Evolutionary conservation across 2,113 vertebrate species (phyloP).

Genomic region (Ramphastos sulfuratus): DNA sequence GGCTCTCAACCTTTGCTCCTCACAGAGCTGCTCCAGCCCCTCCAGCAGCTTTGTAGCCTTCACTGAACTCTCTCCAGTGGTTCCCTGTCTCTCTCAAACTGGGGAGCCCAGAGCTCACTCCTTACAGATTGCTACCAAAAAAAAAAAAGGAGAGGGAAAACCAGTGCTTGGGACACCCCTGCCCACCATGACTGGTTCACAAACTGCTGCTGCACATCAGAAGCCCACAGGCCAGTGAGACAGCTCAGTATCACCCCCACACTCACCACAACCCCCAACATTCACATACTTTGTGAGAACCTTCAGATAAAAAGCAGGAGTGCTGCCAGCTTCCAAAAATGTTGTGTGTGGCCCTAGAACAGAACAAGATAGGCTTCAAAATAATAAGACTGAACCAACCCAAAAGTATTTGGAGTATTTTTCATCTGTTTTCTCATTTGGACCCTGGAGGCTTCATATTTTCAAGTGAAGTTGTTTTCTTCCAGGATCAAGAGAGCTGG

Average conservation of each 20-base stretch:
- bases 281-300: background rate
- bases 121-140: background rate
- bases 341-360: conserved; percentile 56
- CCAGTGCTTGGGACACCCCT: background rate
- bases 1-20: too few relatives aligned
- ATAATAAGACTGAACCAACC: conserved; percentile 46
- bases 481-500: conserved; percentile 60
- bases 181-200: background rate
- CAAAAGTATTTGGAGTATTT: conserved; percentile 56
- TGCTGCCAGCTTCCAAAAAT: conserved; percentile 33
- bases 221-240: background rate
- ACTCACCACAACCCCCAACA: background rate
- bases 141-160: background rate
- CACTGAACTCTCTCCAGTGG: too few relatives aligned
- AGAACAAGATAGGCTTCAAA: conserved; percentile 47
- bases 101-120: background rate
- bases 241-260: background rate
- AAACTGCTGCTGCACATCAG: background rate
- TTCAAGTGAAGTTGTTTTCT: conserved; percentile 66
- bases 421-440: conserved; percentile 55
- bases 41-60: too few relatives aligned
- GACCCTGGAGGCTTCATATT: conserved; percentile 58
- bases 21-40: too few relatives aligned
- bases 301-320: conserved; percentile 4
- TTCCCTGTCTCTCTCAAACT: too few relatives aligned